Evolutionary conservation across 2,113 vertebrate species (phyloP).

Genomic region (Polyodon spathula): DNA sequence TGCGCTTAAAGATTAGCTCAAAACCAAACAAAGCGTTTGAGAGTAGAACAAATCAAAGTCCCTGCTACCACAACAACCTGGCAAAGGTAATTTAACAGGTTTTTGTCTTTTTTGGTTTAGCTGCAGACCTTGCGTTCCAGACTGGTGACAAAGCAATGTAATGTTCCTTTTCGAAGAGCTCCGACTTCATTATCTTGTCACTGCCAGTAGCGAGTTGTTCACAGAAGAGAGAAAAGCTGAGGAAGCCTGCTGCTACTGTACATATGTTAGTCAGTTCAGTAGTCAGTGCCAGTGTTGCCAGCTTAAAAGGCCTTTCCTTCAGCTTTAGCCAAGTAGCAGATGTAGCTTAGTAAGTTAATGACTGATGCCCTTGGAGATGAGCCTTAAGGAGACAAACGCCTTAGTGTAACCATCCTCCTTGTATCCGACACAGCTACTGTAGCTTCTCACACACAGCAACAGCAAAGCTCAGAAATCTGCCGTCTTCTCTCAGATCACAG

Average conservation of each 20-base stretch:
- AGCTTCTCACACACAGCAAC: neutral
- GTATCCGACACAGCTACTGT: neutral
- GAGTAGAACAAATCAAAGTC: too few species aligned
- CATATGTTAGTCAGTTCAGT: slow-evolving; percentile 12
- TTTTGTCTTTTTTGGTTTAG: too few species aligned
- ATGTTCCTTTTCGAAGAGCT: slow-evolving; percentile 20
- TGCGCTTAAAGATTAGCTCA: too few species aligned
- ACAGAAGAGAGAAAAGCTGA: neutral
- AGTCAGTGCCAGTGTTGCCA: slow-evolving; percentile 42
- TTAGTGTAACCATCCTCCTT: slow-evolving; percentile 31
- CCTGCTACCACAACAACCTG: too few species aligned
- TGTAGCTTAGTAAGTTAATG: slow-evolving; percentile 59
- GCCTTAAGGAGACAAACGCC: slow-evolving; percentile 45
- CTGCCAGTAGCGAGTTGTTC: slow-evolving; percentile 26
- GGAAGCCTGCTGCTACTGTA: slow-evolving; percentile 25
- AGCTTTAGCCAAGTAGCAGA: slow-evolving; percentile 57
- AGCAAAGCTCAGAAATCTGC: neutral
- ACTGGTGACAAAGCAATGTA: too few species aligned
- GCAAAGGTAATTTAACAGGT: too few species aligned
- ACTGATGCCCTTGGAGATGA: slow-evolving; percentile 57
- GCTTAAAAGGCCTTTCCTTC: slow-evolving; percentile 47
- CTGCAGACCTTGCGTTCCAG: too few species aligned
- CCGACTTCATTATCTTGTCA: slow-evolving; percentile 52
- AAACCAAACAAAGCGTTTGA: too few species aligned
- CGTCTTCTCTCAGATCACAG: neutral